Percentiles rank a stretch among this genome's conserved stretches.
phyloP scores from a whole-genome alignment of 2,113 vertebrate genomes.

The Neogale vison region DNA sequence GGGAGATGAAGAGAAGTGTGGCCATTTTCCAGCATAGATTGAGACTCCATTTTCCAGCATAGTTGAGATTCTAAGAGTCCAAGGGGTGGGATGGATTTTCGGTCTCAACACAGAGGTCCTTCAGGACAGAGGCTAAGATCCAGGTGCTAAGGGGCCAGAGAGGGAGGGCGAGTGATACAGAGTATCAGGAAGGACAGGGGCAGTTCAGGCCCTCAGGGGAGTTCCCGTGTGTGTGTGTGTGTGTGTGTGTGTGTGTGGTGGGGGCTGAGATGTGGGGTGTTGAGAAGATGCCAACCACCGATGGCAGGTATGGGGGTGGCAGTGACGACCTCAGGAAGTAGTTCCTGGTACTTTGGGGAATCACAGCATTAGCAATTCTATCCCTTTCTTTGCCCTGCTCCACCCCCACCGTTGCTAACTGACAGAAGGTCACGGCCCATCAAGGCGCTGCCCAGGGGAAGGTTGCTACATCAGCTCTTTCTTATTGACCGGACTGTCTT shows the following conservation, averaged over 20 bases:
- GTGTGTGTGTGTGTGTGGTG: neutral
- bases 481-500: conserved; percentile 78
- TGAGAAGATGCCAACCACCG: neutral
- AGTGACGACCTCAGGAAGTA: neutral
- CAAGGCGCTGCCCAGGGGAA: conserved; percentile 72
- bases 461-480: conserved; percentile 79
- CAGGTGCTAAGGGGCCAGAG: neutral
- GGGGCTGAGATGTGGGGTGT: neutral
- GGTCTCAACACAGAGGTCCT: neutral
- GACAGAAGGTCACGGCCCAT: conserved; percentile 77
- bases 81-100: neutral
- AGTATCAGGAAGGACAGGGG: neutral
- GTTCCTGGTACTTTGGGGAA: conserved; percentile 32
- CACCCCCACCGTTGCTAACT: conserved; percentile 50
- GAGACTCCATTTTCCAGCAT: too few species aligned
- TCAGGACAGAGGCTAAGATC: neutral
- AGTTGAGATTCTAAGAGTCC: neutral
- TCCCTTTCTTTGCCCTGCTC: conserved; percentile 35
- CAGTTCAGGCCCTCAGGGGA: neutral
- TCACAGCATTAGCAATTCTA: conserved; percentile 60
- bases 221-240: neutral
- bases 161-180: neutral
- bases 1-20: neutral
- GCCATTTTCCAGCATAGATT: neutral
- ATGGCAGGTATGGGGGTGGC: neutral